These are phyloP conservation scores for Notocelia uddmanniana DNA, from an alignment of 2,888 invertebrate genomes.

Conservation along the genomic window DNA sequence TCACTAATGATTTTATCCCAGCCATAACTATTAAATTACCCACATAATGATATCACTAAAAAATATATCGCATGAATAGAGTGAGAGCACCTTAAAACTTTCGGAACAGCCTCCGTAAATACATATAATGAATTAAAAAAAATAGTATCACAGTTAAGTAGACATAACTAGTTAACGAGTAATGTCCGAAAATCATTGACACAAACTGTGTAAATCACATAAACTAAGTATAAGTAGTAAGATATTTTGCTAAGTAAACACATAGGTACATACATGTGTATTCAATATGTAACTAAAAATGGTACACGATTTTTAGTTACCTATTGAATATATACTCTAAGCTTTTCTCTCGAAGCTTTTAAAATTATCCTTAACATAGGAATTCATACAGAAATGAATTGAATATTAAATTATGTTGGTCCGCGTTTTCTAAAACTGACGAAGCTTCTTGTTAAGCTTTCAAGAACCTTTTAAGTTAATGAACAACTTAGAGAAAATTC, in stretches of 20 bases:
- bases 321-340: too few relatives aligned
- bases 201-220: not conserved
- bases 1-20: too few relatives aligned
- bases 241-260: not conserved
- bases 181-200: not conserved
- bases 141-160: too few relatives aligned
- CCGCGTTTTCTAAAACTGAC: constrained; percentile 81
- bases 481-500: constrained; percentile 80
- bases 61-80: too few relatives aligned
- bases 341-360: constrained; percentile 67
- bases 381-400: constrained; percentile 82
- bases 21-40: too few relatives aligned
- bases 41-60: too few relatives aligned
- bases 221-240: not conserved
- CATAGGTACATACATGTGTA: too few relatives aligned
- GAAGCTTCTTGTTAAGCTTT: constrained; percentile 83
- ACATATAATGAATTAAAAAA: too few relatives aligned
- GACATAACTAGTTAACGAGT: too few relatives aligned
- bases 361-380: constrained; percentile 68
- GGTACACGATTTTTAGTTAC: constrained; percentile 51
- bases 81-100: too few relatives aligned
- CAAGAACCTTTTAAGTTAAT: constrained; percentile 85
- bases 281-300: not conserved
- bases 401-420: constrained; percentile 84
- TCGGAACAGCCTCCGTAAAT: too few relatives aligned